Evolutionary conservation across 2,888 invertebrate species (phyloP), one percentile per base, ranked within the genome.

Genomic region (Apamea crenata): DNA sequence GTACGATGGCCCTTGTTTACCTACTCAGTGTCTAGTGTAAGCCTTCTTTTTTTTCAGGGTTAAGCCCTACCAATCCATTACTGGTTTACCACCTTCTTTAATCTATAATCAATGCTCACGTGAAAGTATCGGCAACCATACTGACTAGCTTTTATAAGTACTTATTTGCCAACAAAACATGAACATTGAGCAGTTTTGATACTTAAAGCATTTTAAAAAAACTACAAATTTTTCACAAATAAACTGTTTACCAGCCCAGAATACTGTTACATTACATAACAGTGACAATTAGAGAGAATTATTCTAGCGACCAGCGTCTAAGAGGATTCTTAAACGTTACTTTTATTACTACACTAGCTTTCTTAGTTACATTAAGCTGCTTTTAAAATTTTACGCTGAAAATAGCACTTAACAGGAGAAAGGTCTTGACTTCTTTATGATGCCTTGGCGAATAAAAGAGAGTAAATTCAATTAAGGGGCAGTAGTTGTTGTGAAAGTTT

Each of bases 341-440:
- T 85, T 85, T 88, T 85, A 88, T 85, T 56, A 75, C 72, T 67
- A 36, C 68, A 87, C 76, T 71, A 59, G 77, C 61, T 70, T 81
- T 81, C 86, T 81, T 73, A 88, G 77, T 78, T 65, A 75, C 82
- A 77, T 85, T 86, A 88, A 81, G 63, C 50, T 75, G 74, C 77
- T 81, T 81, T 81, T 75, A 78, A 86, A 77, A 77, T 77, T 85
- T 74, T 59, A 85, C 56, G 72, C 21, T 81, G 74, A 85, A 85
- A 88, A 74, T 81, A 85, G 76, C 85, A 85, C 86, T 85, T 85
- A 76, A 76, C 67, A 68, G 56, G 44, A 56, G 47, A 75, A 63
- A 85, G 74, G 59, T 85, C 63, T 71, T 63, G 84, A 84, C 85
- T 87, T 79, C 77, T 87, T 88, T 85, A 88, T 88, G 85, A 76